A percentile compares a stretch with the other conserved stretches of the same genome.
phyloP scores from a whole-genome alignment of 2,888 invertebrate genomes.

The Synanthedon andrenaeformis region DNA sequence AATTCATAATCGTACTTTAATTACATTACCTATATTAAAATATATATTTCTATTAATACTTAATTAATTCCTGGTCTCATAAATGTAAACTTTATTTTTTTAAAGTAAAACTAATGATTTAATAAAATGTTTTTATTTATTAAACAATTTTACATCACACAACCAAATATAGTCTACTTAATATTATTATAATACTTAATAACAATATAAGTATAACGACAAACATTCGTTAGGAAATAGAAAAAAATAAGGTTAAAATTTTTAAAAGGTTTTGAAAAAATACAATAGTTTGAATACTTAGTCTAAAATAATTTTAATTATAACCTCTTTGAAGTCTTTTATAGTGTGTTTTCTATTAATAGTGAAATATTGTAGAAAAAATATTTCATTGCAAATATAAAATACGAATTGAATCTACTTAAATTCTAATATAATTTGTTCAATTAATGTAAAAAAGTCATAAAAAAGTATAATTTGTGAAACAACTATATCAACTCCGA shows the following conservation, averaged over 20 bases:
- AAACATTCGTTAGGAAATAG: conserved; percentile 2
- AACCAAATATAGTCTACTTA: conserved; percentile 39
- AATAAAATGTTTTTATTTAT: not conserved
- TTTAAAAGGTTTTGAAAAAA: conserved; percentile 1
- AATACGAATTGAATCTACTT: no score
- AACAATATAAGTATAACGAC: conserved; percentile 42
- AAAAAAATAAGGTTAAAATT: conserved; percentile 13
- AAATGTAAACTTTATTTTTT: not conserved
- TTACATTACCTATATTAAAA: not conserved
- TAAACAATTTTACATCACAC: conserved; percentile 23
- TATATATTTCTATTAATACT: not conserved
- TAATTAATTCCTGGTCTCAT: not conserved
- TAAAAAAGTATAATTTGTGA: no score
- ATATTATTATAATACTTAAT: conserved; percentile 48
- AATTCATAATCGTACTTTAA: not conserved
- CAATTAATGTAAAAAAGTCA: no score
- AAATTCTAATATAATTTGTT: no score
- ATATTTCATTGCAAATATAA: no score
- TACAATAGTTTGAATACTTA: no score
- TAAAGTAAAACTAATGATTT: not conserved
- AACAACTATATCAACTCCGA: no score
- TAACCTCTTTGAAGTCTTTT: no score
- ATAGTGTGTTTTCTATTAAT: no score
- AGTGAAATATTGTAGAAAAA: no score
- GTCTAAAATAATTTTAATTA: no score